A percentile compares a stretch with the other conserved stretches of the same genome.
These are phyloP conservation scores for Turnix velox DNA, from an alignment of 2,113 vertebrate species.

Conservation along the genomic window DNA sequence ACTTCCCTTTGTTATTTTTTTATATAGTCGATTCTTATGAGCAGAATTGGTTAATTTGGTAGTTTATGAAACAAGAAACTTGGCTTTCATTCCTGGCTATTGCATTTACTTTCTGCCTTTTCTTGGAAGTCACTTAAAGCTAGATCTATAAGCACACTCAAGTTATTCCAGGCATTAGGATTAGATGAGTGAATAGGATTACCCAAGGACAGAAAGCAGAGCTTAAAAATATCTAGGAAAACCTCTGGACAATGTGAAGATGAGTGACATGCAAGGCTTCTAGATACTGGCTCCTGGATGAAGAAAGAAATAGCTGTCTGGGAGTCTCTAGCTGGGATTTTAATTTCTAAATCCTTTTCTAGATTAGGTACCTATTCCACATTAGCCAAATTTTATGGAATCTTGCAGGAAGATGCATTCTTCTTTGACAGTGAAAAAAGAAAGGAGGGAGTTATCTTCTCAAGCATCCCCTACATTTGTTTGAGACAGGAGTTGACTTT, in stretches of 20 bases:
- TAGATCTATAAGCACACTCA: background rate
- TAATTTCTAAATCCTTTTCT: background rate
- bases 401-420: background rate
- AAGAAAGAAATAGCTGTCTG: background rate
- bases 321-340: background rate
- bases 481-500: background rate
- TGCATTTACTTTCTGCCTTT: background rate
- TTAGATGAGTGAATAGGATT: background rate
- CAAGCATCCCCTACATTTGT: background rate
- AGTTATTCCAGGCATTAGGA: background rate
- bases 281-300: background rate
- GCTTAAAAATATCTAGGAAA: background rate
- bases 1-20: background rate
- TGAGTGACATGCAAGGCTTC: background rate
- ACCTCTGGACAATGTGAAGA: background rate
- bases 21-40: background rate
- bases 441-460: rapidly evolving
- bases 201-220: background rate
- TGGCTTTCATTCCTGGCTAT: constrained; percentile 16
- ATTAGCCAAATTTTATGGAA: background rate
- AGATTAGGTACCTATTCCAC: background rate
- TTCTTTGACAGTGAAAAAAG: background rate
- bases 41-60: constrained; percentile 22
- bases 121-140: background rate
- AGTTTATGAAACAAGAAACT: constrained; percentile 37